A percentile compares a stretch with the other conserved stretches of the same genome.
Conservation (phyloP, 1,140 invertebrate genomes). For the Papilio xuthus region DNA sequence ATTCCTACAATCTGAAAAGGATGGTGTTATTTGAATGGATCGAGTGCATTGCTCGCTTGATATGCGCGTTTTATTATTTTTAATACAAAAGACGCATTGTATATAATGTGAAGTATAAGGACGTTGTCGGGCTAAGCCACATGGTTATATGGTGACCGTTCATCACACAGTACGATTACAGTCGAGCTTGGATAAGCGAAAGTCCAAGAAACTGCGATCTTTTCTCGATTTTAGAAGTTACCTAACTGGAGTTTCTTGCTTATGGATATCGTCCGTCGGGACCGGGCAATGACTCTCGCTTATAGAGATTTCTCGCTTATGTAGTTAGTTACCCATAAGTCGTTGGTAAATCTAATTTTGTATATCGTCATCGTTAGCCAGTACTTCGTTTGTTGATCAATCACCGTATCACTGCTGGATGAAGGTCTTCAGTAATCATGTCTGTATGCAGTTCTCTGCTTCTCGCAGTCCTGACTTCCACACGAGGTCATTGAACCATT, state of each 20-base stretch:
- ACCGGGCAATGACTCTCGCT: too few relatives aligned
- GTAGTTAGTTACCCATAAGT: neutral
- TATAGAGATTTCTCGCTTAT: too few relatives aligned
- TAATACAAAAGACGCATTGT: neutral
- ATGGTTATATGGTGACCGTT: constrained; percentile 1
- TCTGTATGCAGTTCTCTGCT: neutral
- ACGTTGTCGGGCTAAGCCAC: neutral
- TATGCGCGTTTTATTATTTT: neutral
- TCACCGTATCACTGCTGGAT: neutral
- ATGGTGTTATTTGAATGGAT: neutral
- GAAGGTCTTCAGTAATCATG: neutral
- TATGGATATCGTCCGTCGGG: too few relatives aligned
- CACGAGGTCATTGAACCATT: neutral
- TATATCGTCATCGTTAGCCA: neutral
- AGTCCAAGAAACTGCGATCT: too few relatives aligned
- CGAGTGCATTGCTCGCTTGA: constrained; percentile 8
- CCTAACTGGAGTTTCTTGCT: too few relatives aligned
- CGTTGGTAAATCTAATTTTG: neutral
- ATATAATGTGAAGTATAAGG: neutral
- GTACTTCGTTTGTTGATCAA: too few relatives aligned
- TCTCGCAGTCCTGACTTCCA: neutral
- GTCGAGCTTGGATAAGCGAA: too few relatives aligned
- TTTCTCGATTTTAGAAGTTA: too few relatives aligned
- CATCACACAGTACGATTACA: constrained; percentile 18
- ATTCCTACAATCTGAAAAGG: neutral